These are phyloP conservation scores for Alviniconcha strummeri DNA, from an alignment of 2,888 invertebrate species.

Conservation along the genomic window DNA sequence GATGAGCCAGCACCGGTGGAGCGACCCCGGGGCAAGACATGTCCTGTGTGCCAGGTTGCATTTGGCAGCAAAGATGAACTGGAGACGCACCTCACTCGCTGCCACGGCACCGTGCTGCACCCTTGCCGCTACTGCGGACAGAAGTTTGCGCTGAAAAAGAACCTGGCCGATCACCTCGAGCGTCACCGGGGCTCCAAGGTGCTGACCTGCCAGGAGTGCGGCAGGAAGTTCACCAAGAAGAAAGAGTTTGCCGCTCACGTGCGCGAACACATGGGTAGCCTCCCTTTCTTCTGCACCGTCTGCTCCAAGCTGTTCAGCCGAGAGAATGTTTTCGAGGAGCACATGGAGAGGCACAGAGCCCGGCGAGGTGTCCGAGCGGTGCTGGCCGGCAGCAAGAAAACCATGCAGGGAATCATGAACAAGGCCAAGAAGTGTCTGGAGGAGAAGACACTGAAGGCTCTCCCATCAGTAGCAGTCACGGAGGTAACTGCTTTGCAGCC, in stretches of 20 bases:
- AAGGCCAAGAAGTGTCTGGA: conserved; percentile 32
- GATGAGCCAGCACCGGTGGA: not conserved
- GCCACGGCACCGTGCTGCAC: conserved; percentile 22
- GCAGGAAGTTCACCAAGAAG: conserved; percentile 18
- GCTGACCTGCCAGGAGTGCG: conserved; percentile 24
- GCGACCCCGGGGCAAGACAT: not conserved
- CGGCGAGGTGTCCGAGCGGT: conserved; percentile 2
- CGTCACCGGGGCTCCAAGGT: not conserved
- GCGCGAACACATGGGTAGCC: conserved; percentile 28
- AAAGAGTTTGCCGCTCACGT: conserved; percentile 25
- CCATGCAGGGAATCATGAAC: conserved; percentile 18
- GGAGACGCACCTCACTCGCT: conserved; percentile 13
- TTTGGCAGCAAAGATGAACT: conserved; percentile 19
- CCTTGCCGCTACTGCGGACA: conserved; percentile 35
- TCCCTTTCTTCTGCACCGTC: conserved; percentile 26
- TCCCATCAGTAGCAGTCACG: not conserved
- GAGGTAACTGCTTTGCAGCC: not conserved
- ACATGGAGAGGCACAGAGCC: conserved; percentile 19
- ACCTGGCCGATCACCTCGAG: conserved; percentile 27
- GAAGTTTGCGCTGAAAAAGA: conserved; percentile 30
- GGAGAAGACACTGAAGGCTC: conserved; percentile 19
- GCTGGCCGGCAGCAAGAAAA: conserved; percentile 22
- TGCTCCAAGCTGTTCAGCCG: conserved; percentile 26
- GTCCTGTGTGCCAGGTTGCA: conserved; percentile 14
- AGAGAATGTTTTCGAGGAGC: conserved; percentile 14